Evolutionary conservation across 2,797 vertebrate species (phyloP), one percentile per base, ranked within the genome.

Genomic region (Lophius americanus): DNA sequence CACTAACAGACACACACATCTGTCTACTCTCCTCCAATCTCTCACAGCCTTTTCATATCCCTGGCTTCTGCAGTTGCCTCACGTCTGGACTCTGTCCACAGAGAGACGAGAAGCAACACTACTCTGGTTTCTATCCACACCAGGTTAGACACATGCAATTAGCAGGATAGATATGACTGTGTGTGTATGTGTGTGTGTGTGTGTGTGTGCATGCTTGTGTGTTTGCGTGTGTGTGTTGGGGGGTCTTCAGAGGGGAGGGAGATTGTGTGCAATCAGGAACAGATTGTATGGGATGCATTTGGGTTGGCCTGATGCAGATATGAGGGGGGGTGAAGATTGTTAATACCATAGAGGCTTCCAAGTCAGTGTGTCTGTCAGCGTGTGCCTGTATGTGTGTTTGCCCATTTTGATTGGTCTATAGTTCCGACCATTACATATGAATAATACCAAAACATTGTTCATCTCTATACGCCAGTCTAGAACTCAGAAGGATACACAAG

Each of bases 81-180:
- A 89, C 80, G 84, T 87, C 83, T 89, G 85, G 84, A 85, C 79
- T 78, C 56, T 78, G 80, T 87, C 84, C 84, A 83, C 60, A 68
- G 82, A 86, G 81, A 84, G 59, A 77, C 47, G 57, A 48, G 77
- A 79, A 70, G 64, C 81, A 78, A 72, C 68, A 13, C 57, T 55
- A 81, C 77, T 84, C 86, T 88, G 88, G 77, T 87, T 85, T 86
- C 80, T 85, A 81, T 85, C 77, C 64, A 49, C 67, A 78, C 68
- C 81, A 83, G 81, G 79, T 90, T 89, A 88, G 78, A 79, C 73
- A 68, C 72, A 75, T 75, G 85, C 82, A 89, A 90, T 88, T 91
- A 88, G 79, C 73, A 65, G 80, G 73, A 88, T 82, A 78, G 85
- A 88, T 84, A 75, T 64, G 78, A 60, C 61, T 73, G 55, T 76